Evolutionary conservation across 2,113 vertebrate genomes (phyloP).

Genomic region (Rhinopomastus cyanomelas): DNA sequence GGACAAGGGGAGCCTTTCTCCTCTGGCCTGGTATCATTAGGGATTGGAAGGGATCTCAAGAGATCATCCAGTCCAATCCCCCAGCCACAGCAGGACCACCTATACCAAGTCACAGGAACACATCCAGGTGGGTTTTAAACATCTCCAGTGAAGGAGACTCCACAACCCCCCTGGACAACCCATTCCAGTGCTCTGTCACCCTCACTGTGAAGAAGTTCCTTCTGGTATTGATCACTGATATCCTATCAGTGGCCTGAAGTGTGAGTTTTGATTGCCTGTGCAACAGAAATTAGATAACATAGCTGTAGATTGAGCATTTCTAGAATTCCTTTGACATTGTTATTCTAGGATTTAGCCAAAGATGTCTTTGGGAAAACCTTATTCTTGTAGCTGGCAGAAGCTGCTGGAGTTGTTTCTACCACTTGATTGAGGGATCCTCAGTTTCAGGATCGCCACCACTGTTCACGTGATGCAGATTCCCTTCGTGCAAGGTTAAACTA

Average conservation of each 20-base stretch:
- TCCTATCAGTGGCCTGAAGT: neutral
- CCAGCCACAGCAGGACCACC: no score
- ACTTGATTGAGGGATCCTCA: conserved; percentile 27
- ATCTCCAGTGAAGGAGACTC: no score
- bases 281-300: conserved; percentile 23
- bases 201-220: no score
- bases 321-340: conserved; percentile 25
- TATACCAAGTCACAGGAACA: no score
- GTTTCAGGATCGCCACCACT: neutral
- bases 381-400: conserved; percentile 41
- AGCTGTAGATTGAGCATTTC: conserved; percentile 24
- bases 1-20: neutral
- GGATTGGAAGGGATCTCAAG: no score
- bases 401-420: conserved; percentile 20
- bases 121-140: no score
- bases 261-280: neutral
- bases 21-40: neutral
- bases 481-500: neutral
- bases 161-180: no score
- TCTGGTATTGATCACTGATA: no score
- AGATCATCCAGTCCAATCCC: no score
- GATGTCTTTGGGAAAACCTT: conserved; percentile 16
- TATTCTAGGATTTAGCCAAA: conserved; percentile 44
- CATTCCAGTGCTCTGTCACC: no score
- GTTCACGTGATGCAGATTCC: neutral